phyloP scores from a whole-genome alignment of 2,888 invertebrate genomes.

The Saturnia japonica region DNA sequence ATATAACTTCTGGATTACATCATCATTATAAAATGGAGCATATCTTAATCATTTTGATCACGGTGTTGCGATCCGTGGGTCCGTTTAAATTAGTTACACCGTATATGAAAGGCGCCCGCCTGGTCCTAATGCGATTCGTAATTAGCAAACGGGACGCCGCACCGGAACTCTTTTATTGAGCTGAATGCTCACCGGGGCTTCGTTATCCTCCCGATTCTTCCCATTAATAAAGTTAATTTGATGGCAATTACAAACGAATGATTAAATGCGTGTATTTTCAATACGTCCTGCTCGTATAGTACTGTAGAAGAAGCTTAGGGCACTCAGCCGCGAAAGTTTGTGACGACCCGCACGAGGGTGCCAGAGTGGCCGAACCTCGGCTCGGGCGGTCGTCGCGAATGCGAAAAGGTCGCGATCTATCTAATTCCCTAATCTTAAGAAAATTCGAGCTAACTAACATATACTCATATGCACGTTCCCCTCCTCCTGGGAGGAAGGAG shows the following conservation, averaged over 20 bases:
- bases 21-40: conserved; percentile 16
- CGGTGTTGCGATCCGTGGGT: conserved; percentile 27
- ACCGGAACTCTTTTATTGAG: conserved; percentile 63
- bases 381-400: too few species aligned
- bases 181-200: conserved; percentile 45
- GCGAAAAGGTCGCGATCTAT: too few species aligned
- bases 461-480: too few species aligned
- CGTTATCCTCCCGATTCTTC: conserved; percentile 34
- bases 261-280: neutral
- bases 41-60: conserved; percentile 12
- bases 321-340: too few species aligned
- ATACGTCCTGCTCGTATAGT: too few species aligned
- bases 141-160: conserved; percentile 61
- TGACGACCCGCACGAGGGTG: too few species aligned
- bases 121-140: conserved; percentile 56
- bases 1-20: neutral
- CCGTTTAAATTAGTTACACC: conserved; percentile 51
- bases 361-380: too few species aligned
- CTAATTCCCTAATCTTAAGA: too few species aligned
- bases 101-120: conserved; percentile 52
- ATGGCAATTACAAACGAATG: conserved; percentile 1
- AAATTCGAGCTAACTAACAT: too few species aligned
- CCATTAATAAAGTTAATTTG: conserved; percentile 48
- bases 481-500: too few species aligned
- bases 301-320: too few species aligned